Base-by-base conservation (phyloP, 2,888 invertebrate genomes). In the Taphrorychus bicolor region DNA sequence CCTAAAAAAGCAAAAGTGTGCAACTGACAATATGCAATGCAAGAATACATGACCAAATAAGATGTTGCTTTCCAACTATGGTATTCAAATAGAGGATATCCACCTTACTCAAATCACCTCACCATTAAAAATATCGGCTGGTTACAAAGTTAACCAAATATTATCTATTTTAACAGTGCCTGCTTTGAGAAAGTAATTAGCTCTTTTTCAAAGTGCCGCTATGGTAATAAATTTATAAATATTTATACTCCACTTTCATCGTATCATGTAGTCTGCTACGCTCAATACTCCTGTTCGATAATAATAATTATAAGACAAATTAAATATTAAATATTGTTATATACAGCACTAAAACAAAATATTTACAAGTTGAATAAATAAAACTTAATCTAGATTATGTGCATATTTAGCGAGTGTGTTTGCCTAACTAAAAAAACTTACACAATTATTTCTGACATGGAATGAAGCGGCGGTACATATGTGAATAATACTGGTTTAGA, bases 281-380 rank as follows among this genome's bases (percentile, higher is more conserved):
- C 21, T 52, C 22, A 52, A 5, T 22, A 11, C 22, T 48, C 19
- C 17, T 52, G 19, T 18, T 18, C 7, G 9, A 18, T 14, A 51
- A 5, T 32, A 32, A 32, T 32, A 32, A 32, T 32, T 32, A 32
- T 19, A 16, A 48, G 16, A 48, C 48, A 48, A 16, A 17, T 48
- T 16, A 19, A 48, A 48, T 48, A 48, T 32, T 32, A 32, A 32
- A 32, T 32, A 9, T 7, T 32, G 32, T 32, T 48, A 48, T 48
- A 59, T 32, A 24, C 49, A 49, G 17, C 24, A 21, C 49, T 32
- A 19, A n/a, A 24, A 45, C 49, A 17, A 59, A 59, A 49, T 49
- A 59, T 51, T 59, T 59, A 59, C 48, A 59, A 17, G 23, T 7
- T 22, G 48, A 59, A 59, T 59, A 48, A 59, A 59, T 59, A 59